Percentiles rank a stretch among this genome's conserved stretches.
These are phyloP conservation scores for Serripes groenlandicus DNA, from an alignment of 2,888 invertebrate species.

Conservation along the genomic window DNA sequence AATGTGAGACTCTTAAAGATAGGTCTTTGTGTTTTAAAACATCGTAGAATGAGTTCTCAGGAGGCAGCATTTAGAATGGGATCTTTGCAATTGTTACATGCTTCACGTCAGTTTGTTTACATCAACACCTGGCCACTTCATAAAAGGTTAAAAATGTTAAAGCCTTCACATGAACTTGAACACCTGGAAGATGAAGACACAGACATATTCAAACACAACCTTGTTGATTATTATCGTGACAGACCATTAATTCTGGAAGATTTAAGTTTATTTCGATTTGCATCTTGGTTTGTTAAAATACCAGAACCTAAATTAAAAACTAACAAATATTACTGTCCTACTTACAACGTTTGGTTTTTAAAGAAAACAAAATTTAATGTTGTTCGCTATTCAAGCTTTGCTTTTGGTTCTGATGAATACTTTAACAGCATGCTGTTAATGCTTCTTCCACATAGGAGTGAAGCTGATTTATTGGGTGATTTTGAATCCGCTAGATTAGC, in stretches of 20 bases:
- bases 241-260: constrained; percentile 28
- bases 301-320: not conserved
- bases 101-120: constrained; percentile 32
- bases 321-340: not conserved
- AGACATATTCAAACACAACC: constrained; percentile 38
- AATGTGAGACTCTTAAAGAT: constrained; percentile 31
- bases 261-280: constrained; percentile 19
- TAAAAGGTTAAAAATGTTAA: constrained; percentile 34
- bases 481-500: constrained; percentile 18
- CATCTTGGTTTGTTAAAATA: constrained; percentile 35
- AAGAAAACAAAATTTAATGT: not conserved
- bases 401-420: constrained; percentile 38
- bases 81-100: constrained; percentile 29
- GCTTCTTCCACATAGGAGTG: constrained; percentile 24
- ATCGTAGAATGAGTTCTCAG: constrained; percentile 42
- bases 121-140: constrained; percentile 27
- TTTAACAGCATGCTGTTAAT: constrained; percentile 35
- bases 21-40: constrained; percentile 48
- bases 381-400: constrained; percentile 26
- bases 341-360: constrained; percentile 37
- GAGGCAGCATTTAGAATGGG: constrained; percentile 55
- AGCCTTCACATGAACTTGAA: constrained; percentile 6
- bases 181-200: constrained; percentile 5
- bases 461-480: constrained; percentile 6
- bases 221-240: constrained; percentile 42